Percentiles rank a stretch among this genome's conserved stretches.
These are phyloP conservation scores for Xiphophorus couchianus DNA, from an alignment of 2,113 vertebrate species.

Conservation along the genomic window DNA sequence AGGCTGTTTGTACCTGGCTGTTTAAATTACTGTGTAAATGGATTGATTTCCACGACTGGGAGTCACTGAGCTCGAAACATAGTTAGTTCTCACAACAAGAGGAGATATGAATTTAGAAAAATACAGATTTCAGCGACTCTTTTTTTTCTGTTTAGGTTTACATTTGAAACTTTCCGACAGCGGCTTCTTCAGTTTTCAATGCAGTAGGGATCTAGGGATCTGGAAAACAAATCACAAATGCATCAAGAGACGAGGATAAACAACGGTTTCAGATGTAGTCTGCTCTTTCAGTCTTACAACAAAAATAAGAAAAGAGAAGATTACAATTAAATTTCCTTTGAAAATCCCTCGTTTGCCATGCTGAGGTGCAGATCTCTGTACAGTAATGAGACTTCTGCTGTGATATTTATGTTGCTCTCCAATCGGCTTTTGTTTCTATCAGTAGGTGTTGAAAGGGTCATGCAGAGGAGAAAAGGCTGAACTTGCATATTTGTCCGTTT, in stretches of 20 bases:
- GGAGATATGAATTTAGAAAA: too few relatives aligned
- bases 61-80: not conserved
- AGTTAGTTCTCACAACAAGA: too few relatives aligned
- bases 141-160: too few relatives aligned
- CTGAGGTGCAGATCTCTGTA: not conserved
- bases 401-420: not conserved
- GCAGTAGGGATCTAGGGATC: not conserved
- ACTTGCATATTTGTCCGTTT: not conserved
- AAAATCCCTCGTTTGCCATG: not conserved
- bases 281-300: not conserved
- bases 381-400: not conserved
- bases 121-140: too few relatives aligned
- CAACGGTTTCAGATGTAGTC: not conserved
- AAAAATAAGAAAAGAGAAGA: not conserved
- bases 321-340: not conserved
- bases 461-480: not conserved
- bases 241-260: not conserved
- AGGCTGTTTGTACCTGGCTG: constrained; percentile 21
- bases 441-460: not conserved
- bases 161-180: too few relatives aligned
- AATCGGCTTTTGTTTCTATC: not conserved
- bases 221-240: not conserved
- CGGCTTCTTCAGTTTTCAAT: too few relatives aligned
- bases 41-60: not conserved
- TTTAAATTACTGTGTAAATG: constrained; percentile 18